Percentiles rank a stretch among this genome's conserved stretches.
Conservation (phyloP, 2,888 invertebrate species). For the Eumerus sabulonum region DNA sequence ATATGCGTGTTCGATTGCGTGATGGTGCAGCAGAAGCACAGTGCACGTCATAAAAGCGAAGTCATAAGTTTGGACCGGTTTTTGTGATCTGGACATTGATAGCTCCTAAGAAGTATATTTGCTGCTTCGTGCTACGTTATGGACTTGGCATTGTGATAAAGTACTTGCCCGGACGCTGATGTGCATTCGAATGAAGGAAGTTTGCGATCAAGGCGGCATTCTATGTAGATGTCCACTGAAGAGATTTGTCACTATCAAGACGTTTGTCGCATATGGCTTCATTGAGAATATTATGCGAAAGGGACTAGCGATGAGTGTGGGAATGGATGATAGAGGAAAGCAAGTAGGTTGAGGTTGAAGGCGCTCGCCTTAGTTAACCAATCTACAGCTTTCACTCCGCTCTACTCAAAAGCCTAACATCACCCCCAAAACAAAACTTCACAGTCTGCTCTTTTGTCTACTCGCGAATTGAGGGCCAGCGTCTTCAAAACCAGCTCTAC, state of each 20-base stretch:
- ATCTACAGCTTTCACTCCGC: constrained; percentile 20
- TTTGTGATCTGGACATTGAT: constrained; percentile 42
- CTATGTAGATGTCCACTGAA: too few relatives aligned
- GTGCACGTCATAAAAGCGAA: constrained; percentile 55
- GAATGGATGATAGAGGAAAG: too few relatives aligned
- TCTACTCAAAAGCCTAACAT: constrained; percentile 30
- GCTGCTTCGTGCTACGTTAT: constrained; percentile 23
- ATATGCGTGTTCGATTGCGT: constrained; percentile 12
- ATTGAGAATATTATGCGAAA: too few relatives aligned
- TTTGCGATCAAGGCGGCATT: neutral
- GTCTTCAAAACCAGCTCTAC: too few relatives aligned
- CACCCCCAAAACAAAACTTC: constrained; percentile 27
- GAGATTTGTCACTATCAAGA: too few relatives aligned
- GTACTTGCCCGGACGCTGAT: neutral
- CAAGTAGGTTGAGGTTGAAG: too few relatives aligned
- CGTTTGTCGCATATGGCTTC: too few relatives aligned
- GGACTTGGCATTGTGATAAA: constrained; percentile 42
- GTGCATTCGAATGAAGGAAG: neutral
- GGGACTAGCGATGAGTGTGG: too few relatives aligned
- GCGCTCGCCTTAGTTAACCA: too few relatives aligned
- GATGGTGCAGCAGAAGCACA: constrained; percentile 35
- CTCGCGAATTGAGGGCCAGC: neutral
- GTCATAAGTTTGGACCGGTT: constrained; percentile 61
- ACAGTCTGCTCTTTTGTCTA: constrained; percentile 27
- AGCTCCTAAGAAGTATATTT: constrained; percentile 47